phyloP scores from a whole-genome alignment of 1,140 invertebrate species.

The Apis dorsata region DNA sequence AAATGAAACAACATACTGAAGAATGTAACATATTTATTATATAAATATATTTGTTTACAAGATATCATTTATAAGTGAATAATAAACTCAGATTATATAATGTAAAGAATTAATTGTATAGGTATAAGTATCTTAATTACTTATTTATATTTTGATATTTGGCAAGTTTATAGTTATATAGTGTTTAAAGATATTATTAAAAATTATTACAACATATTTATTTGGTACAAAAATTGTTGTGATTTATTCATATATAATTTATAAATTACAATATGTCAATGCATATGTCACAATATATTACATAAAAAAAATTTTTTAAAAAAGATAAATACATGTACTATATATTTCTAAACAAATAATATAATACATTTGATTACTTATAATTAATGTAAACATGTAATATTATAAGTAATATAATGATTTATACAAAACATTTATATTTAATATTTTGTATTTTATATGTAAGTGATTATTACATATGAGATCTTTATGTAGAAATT shows the following conservation, averaged over 20 bases:
- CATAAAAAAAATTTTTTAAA: constrained; percentile 1
- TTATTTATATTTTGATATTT: constrained; percentile 30
- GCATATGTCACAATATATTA: not conserved
- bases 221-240: not conserved
- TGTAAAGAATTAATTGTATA: constrained; percentile 29
- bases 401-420: constrained; percentile 37
- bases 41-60: constrained; percentile 17
- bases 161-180: not conserved
- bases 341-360: constrained; percentile 32
- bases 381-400: constrained; percentile 46
- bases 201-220: constrained; percentile 1
- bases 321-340: constrained; percentile 40
- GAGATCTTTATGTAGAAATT: constrained; percentile 20
- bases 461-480: constrained; percentile 26
- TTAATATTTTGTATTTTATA: constrained; percentile 34
- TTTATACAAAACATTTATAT: constrained; percentile 31
- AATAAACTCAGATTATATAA: constrained; percentile 2
- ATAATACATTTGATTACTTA: constrained; percentile 29
- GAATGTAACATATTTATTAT: constrained; percentile 33
- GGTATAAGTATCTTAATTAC: constrained; percentile 34
- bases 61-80: constrained; percentile 16
- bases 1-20: constrained; percentile 3
- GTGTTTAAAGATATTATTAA: not conserved
- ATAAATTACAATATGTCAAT: not conserved
- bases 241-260: not conserved